Conservation (phyloP, 2,888 invertebrate genomes). For the Geophilus truncorum region DNA sequence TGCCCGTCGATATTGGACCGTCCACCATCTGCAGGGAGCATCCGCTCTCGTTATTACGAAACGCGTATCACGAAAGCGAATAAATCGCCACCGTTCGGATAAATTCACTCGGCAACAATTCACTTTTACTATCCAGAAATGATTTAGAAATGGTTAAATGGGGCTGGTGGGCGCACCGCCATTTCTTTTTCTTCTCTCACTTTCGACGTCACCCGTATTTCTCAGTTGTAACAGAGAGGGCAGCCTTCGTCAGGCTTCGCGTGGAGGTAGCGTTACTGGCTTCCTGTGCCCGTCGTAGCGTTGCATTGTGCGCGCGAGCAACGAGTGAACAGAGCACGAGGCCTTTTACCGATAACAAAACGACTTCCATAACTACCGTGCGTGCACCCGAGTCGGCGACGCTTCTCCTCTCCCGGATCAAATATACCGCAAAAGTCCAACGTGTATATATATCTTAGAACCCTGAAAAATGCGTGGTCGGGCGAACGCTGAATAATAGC, state of each 20-base stretch:
- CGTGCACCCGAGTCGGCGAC: neutral
- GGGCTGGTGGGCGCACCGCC: neutral
- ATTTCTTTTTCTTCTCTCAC: neutral
- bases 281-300: conserved; percentile 8
- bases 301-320: conserved; percentile 4
- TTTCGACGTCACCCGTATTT: neutral
- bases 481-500: neutral
- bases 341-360: conserved; percentile 4
- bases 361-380: conserved; percentile 5
- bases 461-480: neutral
- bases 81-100: neutral
- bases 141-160: neutral
- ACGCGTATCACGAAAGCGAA: neutral
- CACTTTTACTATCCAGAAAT: neutral
- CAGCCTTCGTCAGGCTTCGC: neutral
- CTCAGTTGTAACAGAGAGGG: conserved; percentile 1
- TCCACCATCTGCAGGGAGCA: neutral
- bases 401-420: conserved; percentile 8
- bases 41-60: neutral
- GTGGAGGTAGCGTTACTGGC: conserved; percentile 9
- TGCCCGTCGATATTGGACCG: conserved; percentile 23
- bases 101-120: neutral
- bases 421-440: conserved; percentile 17
- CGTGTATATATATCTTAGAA: neutral
- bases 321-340: conserved; percentile 10